A percentile compares a stretch with the other conserved stretches of the same genome.
These are phyloP conservation scores for Vespertilio murinus DNA, from an alignment of 2,797 vertebrate genomes.

Conservation along the genomic window DNA sequence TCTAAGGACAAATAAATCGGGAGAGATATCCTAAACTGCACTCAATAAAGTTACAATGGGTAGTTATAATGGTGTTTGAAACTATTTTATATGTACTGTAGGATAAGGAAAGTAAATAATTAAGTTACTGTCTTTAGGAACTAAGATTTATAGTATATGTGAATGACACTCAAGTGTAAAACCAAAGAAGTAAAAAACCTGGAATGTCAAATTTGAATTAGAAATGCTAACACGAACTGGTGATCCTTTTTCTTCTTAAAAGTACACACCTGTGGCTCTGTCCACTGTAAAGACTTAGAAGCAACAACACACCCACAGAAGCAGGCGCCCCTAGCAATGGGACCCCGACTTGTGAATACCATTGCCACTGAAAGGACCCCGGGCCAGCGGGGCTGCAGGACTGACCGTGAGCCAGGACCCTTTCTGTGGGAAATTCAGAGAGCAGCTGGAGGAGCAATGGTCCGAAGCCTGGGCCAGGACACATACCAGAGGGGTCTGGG, in stretches of 20 bases:
- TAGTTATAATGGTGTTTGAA: not conserved
- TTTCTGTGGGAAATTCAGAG: not conserved
- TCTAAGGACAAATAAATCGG: not conserved
- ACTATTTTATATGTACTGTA: not conserved
- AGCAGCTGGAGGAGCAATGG: not conserved
- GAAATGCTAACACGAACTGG: not conserved
- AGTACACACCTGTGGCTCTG: not conserved
- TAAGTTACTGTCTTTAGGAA: not conserved
- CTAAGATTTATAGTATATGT: not conserved
- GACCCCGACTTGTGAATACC: not conserved
- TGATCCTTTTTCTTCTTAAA: constrained; percentile 4
- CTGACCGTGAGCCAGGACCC: not conserved
- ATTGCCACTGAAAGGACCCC: not conserved
- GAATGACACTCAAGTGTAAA: constrained; percentile 30
- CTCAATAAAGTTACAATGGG: not conserved
- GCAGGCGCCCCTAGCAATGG: not conserved
- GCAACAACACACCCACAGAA: not conserved
- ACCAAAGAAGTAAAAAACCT: not conserved
- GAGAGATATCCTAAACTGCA: not conserved
- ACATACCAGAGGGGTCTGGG: not conserved
- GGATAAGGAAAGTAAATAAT: constrained; percentile 13
- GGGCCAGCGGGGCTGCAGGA: not conserved
- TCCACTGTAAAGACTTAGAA: not conserved
- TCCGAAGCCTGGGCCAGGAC: not conserved
- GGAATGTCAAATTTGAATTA: not conserved